phyloP scores from a whole-genome alignment of 2,797 vertebrate genomes.

The Rhinichthys osculus region DNA sequence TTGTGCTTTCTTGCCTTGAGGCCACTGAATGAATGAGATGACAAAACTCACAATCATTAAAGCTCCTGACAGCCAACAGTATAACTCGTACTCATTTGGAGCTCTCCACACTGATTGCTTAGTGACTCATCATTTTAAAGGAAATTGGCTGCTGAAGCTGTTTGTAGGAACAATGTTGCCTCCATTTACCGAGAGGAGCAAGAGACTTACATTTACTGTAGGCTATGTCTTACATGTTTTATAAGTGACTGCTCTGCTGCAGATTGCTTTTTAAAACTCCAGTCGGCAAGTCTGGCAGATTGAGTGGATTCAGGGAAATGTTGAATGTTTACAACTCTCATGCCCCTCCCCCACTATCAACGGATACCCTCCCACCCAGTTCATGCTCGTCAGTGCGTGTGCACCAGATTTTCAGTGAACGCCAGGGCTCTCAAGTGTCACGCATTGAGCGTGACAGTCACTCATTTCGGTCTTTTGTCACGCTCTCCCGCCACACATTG shows the following conservation, averaged over 20 bases:
- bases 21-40: constrained; percentile 40
- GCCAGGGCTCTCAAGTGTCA: no score
- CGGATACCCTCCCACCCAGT: no score
- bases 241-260: background rate
- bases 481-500: no score
- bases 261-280: constrained; percentile 14
- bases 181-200: constrained; percentile 38
- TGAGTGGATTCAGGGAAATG: no score
- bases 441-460: no score
- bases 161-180: constrained; percentile 37
- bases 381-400: no score
- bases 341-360: no score
- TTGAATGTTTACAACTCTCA: no score
- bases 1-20: constrained; percentile 50
- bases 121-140: constrained; percentile 63
- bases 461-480: no score
- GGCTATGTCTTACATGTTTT: background rate
- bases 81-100: constrained; percentile 66
- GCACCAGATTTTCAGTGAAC: no score
- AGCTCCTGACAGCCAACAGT: constrained; percentile 56
- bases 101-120: constrained; percentile 64
- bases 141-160: constrained; percentile 57
- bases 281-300: no score
- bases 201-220: constrained; percentile 15
- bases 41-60: constrained; percentile 61